Evolutionary conservation across 2,113 vertebrate genomes (phyloP).

Genomic region (Todiramphus chloris): DNA sequence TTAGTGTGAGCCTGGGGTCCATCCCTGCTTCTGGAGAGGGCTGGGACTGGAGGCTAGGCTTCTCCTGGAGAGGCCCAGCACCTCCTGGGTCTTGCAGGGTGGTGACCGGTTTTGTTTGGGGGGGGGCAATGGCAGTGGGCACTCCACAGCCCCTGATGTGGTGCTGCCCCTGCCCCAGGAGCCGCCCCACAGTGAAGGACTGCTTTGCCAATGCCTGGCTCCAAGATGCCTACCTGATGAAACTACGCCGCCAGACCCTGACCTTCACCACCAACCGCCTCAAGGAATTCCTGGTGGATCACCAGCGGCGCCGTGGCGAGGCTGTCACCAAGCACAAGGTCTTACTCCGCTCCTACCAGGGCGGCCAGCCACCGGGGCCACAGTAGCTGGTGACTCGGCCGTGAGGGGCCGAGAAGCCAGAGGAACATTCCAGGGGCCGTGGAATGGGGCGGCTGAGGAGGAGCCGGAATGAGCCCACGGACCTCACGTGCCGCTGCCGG

Average conservation of each 20-base stretch:
- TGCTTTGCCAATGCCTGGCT: constrained; percentile 95
- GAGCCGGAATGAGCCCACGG: background rate
- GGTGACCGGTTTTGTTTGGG: background rate
- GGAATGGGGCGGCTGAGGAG: background rate
- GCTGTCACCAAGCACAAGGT: constrained; percentile 94
- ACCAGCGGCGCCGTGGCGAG: constrained; percentile 82
- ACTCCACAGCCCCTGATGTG: accelerated
- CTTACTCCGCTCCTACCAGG: constrained; percentile 92
- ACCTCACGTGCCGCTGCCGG: background rate
- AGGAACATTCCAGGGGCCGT: constrained; percentile 75
- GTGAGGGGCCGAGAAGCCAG: constrained; percentile 31
- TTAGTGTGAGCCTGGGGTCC: background rate
- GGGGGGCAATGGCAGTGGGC: background rate
- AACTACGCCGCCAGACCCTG: constrained; percentile 93
- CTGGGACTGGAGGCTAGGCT: too few relatives aligned
- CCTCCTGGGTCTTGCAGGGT: background rate
- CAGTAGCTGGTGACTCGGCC: constrained; percentile 68
- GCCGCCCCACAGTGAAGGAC: constrained; percentile 92
- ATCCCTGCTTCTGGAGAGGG: background rate
- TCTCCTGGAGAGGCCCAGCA: background rate
- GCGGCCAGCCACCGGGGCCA: constrained; percentile 71
- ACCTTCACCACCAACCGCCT: constrained; percentile 96
- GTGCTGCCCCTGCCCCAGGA: constrained; percentile 74
- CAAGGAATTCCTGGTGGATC: constrained; percentile 93
- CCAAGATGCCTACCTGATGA: constrained; percentile 97